Conservation (phyloP, 2,113 vertebrate genomes). For the Paratilapia polleni region DNA sequence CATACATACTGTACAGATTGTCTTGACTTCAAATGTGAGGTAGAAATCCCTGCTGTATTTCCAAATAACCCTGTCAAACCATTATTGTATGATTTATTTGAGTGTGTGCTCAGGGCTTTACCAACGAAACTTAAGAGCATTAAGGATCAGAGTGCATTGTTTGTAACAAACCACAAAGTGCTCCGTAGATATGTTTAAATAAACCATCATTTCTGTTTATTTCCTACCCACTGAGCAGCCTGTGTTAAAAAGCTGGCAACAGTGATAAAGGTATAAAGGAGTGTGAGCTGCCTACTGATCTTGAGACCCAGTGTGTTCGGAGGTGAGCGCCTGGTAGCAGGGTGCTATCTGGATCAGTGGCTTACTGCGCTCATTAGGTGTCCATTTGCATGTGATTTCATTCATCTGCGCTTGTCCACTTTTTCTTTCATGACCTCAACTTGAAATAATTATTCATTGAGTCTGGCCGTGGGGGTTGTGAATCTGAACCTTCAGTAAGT, state of each 20-base stretch:
- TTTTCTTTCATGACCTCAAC: constrained; percentile 37
- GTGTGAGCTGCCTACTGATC: not conserved
- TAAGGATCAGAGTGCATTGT: not conserved
- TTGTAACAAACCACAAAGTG: not conserved
- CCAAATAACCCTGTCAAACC: constrained; percentile 20
- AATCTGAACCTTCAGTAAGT: constrained; percentile 40
- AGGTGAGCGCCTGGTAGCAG: not conserved
- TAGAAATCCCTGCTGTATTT: constrained; percentile 22
- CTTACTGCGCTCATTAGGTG: constrained; percentile 50
- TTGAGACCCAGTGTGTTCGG: constrained; percentile 27
- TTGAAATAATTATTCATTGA: constrained; percentile 54
- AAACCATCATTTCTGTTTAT: constrained; percentile 19
- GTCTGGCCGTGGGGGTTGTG: constrained; percentile 27
- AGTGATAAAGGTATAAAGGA: constrained; percentile 39
- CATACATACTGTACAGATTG: not conserved
- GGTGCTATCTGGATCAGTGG: constrained; percentile 37
- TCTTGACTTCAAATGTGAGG: not conserved
- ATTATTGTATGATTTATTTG: constrained; percentile 9
- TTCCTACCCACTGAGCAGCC: constrained; percentile 5
- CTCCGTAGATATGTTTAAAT: not conserved
- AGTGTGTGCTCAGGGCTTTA: not conserved
- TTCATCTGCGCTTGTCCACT: constrained; percentile 29
- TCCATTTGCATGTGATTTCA: constrained; percentile 31
- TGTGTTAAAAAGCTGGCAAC: constrained; percentile 37
- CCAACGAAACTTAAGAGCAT: not conserved